Evolutionary conservation across 2,113 vertebrate genomes (phyloP).

Genomic region (Nannobrachium achirus): DNA sequence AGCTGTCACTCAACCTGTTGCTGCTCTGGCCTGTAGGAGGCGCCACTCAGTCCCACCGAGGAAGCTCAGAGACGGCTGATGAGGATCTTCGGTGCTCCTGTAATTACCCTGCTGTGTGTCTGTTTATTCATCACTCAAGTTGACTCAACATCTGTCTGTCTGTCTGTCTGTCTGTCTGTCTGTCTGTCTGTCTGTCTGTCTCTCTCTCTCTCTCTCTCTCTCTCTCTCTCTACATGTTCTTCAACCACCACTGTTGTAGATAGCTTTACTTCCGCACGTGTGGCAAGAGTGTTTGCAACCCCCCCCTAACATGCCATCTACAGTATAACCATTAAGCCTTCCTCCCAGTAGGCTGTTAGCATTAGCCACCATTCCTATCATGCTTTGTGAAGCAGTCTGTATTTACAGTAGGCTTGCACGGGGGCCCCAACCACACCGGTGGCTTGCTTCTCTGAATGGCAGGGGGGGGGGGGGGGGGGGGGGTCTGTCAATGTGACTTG

Average conservation of each 20-base stretch:
- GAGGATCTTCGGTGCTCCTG: conserved; percentile 91
- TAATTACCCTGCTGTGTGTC: conserved; percentile 72
- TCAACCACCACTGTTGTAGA: too few relatives aligned
- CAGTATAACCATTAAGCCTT: too few relatives aligned
- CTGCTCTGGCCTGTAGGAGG: conserved; percentile 87
- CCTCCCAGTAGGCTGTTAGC: background rate
- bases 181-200: background rate
- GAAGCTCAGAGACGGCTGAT: conserved; percentile 90
- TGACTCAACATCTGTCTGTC: conserved; percentile 9
- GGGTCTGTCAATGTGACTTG: background rate
- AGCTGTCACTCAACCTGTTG: conserved; percentile 63
- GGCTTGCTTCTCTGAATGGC: background rate
- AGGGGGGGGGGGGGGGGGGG: background rate
- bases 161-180: background rate
- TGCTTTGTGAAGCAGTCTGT: conserved; percentile 9
- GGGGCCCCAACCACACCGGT: background rate
- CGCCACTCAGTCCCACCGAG: conserved; percentile 82
- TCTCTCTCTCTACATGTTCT: background rate
- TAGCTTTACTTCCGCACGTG: too few relatives aligned
- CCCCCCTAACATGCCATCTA: too few relatives aligned
- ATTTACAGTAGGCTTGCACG: background rate
- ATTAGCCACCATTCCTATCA: conserved; percentile 13
- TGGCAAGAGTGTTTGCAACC: too few relatives aligned
- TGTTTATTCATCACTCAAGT: background rate
- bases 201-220: background rate